phyloP scores from a whole-genome alignment of 2,113 vertebrate species.

The Sterrhoptilus dennistouni region DNA sequence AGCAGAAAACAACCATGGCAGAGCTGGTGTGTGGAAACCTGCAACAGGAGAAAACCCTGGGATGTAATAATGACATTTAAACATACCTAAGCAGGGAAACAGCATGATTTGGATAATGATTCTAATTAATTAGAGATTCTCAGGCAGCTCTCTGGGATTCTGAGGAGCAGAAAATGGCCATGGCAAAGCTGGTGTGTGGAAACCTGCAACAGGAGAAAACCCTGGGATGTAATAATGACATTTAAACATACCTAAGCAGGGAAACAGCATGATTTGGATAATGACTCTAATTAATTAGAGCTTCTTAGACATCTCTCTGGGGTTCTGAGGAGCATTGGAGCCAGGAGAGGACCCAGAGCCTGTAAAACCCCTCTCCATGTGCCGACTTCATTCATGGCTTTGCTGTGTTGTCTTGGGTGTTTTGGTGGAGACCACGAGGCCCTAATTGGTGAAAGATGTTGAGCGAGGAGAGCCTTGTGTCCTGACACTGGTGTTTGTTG shows the following conservation, averaged over 20 bases:
- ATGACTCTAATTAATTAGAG: neutral
- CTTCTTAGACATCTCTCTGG: neutral
- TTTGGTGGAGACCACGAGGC: neutral
- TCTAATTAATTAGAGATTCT: neutral
- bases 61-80: neutral
- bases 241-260: rapidly evolving
- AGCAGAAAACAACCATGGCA: neutral
- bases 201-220: neutral
- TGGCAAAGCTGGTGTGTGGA: neutral
- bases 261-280: neutral
- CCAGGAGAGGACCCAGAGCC: neutral
- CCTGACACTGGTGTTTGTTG: neutral
- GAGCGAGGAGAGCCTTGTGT: neutral
- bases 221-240: neutral
- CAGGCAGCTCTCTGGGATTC: neutral
- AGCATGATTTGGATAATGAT: neutral
- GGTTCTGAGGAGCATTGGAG: neutral
- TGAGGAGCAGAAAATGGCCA: rapidly evolving
- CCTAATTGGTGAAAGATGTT: constrained; percentile 2
- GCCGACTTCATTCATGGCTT: neutral
- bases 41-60: neutral
- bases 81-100: rapidly evolving
- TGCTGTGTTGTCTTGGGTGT: neutral
- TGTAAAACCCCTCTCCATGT: neutral
- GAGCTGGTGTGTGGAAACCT: neutral